Conservation (phyloP, 23 tunicate species). For the Halocynthia roretzi region DNA sequence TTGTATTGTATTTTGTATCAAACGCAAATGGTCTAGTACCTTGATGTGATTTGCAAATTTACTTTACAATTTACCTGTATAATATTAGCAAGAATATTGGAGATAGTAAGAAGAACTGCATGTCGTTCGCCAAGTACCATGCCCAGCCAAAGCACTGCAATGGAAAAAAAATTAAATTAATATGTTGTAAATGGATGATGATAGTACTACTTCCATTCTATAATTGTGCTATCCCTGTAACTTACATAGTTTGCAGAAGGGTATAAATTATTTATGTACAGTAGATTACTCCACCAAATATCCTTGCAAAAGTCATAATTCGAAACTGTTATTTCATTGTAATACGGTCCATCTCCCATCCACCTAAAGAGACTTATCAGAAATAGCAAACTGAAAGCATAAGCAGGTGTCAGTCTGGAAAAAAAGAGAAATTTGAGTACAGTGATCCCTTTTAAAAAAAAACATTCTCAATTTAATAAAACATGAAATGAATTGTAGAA, state of each 20-base stretch:
- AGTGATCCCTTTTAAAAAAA: no score
- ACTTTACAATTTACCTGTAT: slow-evolving; percentile 52
- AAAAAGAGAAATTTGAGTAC: neutral
- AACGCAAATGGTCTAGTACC: no score
- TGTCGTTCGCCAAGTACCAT: slow-evolving; percentile 98
- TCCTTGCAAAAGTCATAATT: slow-evolving; percentile 27
- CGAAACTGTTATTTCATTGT: slow-evolving; percentile 5
- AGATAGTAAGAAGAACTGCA: slow-evolving; percentile 72
- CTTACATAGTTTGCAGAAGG: slow-evolving; percentile 3
- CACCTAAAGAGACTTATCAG: slow-evolving; percentile 32
- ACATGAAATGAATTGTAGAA: no score
- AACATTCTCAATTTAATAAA: no score
- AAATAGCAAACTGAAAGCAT: slow-evolving; percentile 62
- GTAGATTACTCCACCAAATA: slow-evolving; percentile 80
- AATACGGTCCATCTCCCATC: slow-evolving; percentile 85
- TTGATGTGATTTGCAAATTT: neutral
- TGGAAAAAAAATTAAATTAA: neutral
- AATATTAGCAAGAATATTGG: slow-evolving; percentile 62
- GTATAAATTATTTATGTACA: slow-evolving; percentile 84
- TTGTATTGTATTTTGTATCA: no score
- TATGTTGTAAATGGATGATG: no score
- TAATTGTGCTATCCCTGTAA: no score
- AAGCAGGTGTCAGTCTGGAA: slow-evolving; percentile 87
- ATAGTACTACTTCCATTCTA: no score
- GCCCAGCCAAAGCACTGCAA: slow-evolving; percentile 80